Percentiles rank a stretch among this genome's conserved stretches.
phyloP scores from a whole-genome alignment of 2,113 vertebrate genomes.

The Pedetes capensis region DNA sequence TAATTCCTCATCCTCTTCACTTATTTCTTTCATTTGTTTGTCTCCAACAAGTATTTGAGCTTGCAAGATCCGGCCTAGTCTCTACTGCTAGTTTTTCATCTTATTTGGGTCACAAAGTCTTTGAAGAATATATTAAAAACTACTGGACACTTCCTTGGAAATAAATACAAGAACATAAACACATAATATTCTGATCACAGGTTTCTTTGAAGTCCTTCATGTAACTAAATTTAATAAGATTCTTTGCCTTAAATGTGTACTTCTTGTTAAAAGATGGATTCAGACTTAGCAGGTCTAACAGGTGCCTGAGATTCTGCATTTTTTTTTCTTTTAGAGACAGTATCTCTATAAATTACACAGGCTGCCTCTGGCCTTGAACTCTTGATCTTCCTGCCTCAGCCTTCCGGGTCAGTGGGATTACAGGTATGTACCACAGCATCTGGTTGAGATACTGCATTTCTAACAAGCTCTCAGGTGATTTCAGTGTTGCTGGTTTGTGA shows the following conservation, averaged over 20 bases:
- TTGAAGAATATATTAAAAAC: constrained; percentile 40
- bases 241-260: background rate
- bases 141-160: background rate
- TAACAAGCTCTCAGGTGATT: background rate
- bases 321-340: no score
- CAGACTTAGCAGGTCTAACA: background rate
- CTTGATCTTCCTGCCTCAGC: no score
- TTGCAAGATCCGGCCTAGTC: background rate
- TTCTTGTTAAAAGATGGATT: constrained; percentile 2
- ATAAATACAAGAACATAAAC: background rate
- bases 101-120: constrained; percentile 27
- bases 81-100: background rate
- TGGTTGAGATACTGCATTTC: background rate
- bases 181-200: constrained; percentile 15
- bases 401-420: no score
- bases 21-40: background rate
- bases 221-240: constrained; percentile 10
- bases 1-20: background rate
- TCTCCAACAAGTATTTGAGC: background rate
- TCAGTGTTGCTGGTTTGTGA: background rate
- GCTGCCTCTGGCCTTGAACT: no score
- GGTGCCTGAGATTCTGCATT: background rate
- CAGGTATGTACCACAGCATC: no score
- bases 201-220: constrained; percentile 47
- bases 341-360: no score